phyloP scores from a whole-genome alignment of 2,113 vertebrate genomes.

The Mormyrus lacerda region DNA sequence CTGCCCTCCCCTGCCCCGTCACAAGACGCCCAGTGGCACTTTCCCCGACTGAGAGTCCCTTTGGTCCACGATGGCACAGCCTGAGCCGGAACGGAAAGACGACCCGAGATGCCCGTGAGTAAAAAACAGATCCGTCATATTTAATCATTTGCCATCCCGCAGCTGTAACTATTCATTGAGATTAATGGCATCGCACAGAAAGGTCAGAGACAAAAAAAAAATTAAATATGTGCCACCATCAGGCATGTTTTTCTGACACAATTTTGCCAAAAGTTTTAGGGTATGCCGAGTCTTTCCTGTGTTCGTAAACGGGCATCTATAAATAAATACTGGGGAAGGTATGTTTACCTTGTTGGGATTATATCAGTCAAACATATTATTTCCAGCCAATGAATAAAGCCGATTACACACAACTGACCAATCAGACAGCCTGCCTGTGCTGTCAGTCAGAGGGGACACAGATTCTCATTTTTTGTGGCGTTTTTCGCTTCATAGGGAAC shows the following conservation, averaged over 20 bases:
- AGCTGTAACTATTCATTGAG: neutral
- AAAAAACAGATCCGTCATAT: neutral
- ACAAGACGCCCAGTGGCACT: neutral
- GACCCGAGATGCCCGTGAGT: neutral
- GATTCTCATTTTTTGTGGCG: neutral
- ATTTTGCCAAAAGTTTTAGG: neutral
- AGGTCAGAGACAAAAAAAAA: neutral
- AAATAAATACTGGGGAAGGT: neutral
- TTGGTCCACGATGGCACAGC: neutral
- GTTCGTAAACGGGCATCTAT: neutral
- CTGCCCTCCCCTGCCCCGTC: neutral
- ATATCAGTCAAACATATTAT: neutral
- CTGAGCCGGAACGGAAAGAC: neutral
- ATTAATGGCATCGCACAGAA: neutral
- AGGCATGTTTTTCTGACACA: neutral
- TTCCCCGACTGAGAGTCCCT: neutral
- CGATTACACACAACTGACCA: neutral
- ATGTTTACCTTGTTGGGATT: neutral
- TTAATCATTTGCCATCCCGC: neutral
- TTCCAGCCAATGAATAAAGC: neutral
- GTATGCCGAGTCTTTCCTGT: neutral
- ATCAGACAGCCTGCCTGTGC: neutral
- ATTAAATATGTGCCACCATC: neutral
- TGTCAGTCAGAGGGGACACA: neutral
- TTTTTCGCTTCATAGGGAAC: neutral